These are phyloP conservation scores for Cynodonichthys magdalenae DNA, from an alignment of 2,797 vertebrate genomes.

Conservation along the genomic window DNA sequence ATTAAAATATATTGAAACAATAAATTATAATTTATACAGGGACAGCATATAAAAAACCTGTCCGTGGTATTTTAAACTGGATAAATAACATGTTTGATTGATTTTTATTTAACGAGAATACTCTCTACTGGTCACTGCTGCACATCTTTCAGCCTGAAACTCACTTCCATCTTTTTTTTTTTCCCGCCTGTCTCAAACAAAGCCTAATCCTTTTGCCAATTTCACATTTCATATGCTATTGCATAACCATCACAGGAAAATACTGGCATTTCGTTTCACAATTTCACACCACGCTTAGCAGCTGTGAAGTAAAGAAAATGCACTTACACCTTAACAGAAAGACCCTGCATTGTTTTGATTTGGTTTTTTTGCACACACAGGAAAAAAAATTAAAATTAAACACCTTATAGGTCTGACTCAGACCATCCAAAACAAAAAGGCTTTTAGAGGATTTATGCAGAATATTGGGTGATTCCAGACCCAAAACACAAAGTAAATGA, in stretches of 20 bases:
- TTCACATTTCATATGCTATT: slow-evolving; percentile 40
- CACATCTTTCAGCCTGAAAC: slow-evolving; percentile 13
- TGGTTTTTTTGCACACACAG: slow-evolving; percentile 29
- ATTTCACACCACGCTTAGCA: slow-evolving; percentile 54
- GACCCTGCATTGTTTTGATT: slow-evolving; percentile 8
- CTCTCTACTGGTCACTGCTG: slow-evolving; percentile 1
- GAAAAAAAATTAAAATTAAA: slow-evolving; percentile 11
- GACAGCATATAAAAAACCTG: no score
- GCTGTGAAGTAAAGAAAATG: slow-evolving; percentile 37
- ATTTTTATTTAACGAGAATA: neutral
- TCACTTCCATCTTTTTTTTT: slow-evolving; percentile 11
- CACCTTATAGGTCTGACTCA: slow-evolving; percentile 27
- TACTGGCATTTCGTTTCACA: slow-evolving; percentile 36
- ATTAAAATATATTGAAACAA: no score
- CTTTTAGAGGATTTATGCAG: slow-evolving; percentile 34
- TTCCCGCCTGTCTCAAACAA: slow-evolving; percentile 18
- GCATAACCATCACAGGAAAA: slow-evolving; percentile 34
- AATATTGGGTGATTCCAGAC: slow-evolving; percentile 10
- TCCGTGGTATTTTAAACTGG: neutral
- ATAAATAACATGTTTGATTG: neutral
- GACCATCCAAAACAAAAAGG: slow-evolving; percentile 21
- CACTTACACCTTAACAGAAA: slow-evolving; percentile 31
- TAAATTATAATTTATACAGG: no score
- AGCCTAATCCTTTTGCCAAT: slow-evolving; percentile 48
- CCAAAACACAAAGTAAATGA: slow-evolving; percentile 4